Evolutionary conservation across 2,888 invertebrate species (phyloP), one percentile per base, ranked within the genome.

Genomic region (Drosophila sordidula): DNA sequence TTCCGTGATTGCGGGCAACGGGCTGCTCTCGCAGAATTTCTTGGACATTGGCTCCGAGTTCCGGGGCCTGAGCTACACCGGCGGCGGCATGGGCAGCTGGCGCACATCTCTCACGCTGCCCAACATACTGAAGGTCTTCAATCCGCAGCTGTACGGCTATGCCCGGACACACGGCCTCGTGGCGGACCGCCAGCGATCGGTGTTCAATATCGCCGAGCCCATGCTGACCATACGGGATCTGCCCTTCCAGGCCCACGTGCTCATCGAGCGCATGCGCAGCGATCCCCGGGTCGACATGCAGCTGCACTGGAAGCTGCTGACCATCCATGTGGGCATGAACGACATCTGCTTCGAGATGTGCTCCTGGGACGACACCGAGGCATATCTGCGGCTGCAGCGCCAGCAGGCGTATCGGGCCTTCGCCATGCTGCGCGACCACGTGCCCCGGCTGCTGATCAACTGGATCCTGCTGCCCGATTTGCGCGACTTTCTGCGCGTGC

Each of bases 271-370:
- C 52, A 92, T 95, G 29, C 91, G 90, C 62, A 89, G 83, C 11
- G 94, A 95, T 90, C 90, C 91, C 2, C 90, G 92, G 52, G 93
- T 95, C 0, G 91, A 95, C 65, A 62, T 94, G 38, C 83, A 93
- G 12, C 91, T 92, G 26, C 93, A 95, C 78, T 95, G 95, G 95
- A 95, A 95, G 91, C 93, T 95, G 80, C 90, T 95, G 9, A 93
- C 93, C 0, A 65, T 94, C 3, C 91, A 94, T 78, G 93, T 95
- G 47, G 94, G 95, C n/a, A 85, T 92, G 12, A 95, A 95, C 85
- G 94, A 95, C 77, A 93, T 95, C 75, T 95, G 95, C 72, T 62
- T 89, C 0, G 93, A 94, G 49, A 89, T 94, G 42, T 95, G 95
- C 75, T 93, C 90, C 70, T 54, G 87, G 14, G 59, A 91, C 6